phyloP scores from a whole-genome alignment of 2,888 invertebrate genomes.

The Sipunculus nudus region DNA sequence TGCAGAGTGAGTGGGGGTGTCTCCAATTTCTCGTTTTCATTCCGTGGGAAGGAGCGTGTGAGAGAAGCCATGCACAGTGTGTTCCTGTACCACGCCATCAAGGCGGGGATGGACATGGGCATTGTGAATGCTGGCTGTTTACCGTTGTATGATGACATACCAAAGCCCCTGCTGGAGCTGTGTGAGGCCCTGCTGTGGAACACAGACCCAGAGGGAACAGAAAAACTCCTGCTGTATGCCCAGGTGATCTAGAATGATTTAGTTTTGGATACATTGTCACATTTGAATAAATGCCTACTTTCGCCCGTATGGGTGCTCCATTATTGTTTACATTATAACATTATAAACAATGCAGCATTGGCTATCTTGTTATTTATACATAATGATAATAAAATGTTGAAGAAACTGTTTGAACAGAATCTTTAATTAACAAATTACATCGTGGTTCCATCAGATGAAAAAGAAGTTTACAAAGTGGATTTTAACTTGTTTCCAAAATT shows the following conservation, averaged over 20 bases:
- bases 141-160: conserved; percentile 71
- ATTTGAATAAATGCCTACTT: too few relatives aligned
- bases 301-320: too few relatives aligned
- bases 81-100: conserved; percentile 72
- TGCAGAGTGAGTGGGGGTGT: conserved; percentile 72
- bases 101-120: conserved; percentile 72
- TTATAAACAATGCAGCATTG: too few relatives aligned
- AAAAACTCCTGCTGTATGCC: conserved; percentile 68
- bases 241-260: too few relatives aligned
- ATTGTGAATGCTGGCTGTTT: conserved; percentile 72
- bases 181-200: conserved; percentile 71
- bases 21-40: conserved; percentile 72
- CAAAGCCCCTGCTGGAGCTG: conserved; percentile 66
- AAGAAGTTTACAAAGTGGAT: neutral
- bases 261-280: too few relatives aligned
- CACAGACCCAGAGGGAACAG: conserved; percentile 68
- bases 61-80: conserved; percentile 72
- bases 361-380: too few relatives aligned
- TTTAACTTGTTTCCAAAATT: neutral
- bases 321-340: too few relatives aligned
- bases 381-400: too few relatives aligned
- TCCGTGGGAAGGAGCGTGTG: conserved; percentile 71
- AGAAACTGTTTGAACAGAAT: too few relatives aligned
- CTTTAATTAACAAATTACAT: too few relatives aligned
- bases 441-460: too few relatives aligned